Base-by-base conservation (phyloP, 2,888 invertebrate genomes). In the Peribatodes rhomboidaria region DNA sequence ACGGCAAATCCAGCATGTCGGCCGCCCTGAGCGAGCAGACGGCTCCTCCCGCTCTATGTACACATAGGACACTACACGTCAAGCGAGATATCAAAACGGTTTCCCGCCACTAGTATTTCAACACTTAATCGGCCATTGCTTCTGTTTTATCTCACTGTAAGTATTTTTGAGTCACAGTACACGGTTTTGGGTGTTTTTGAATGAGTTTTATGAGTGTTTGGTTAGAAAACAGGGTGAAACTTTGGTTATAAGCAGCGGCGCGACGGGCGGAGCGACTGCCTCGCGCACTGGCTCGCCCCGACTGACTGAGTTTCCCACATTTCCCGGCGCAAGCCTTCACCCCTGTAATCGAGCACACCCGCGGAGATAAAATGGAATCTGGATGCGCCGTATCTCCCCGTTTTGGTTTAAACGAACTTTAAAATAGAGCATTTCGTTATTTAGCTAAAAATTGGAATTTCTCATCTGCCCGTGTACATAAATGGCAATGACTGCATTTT, bases 61-160 rank as follows among this genome's bases (percentile, higher is more conserved):
- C 90, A 92, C 92, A 92, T 90, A 92, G 86, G 84, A 90, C 90
- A 91, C 91, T 87, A 90, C 92, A 93, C 91, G 92, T 90, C 92
- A 92, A 87, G 87, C 87, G 87, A 90, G 91, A 90, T 91, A 91
- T 90, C 88, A 89, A 87, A 92, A 90, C 89, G 86, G 89, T 92
- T 93, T 93, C 93, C 93, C 93, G 93, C 93, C 93, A 93, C 93
- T 90, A 88, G 84, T 89, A 87, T 87, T 90, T 87, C 78, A 85
- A 77, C 88, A 89, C 89, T 85, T 84, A 76, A 69, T 75, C 76
- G 69, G 66, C 67, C 84, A 87, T 85, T 78, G 35, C 56, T 58
- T 64, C 39, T 33, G 31, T 59, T 42, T 61, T 60, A 57, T 27
- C 41, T 37, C 68, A 70, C 73, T 58, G 63, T 68, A 46, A 35